Evolutionary conservation across 1,140 invertebrate genomes (phyloP), one percentile per base, ranked within the genome.

Genomic region (Drosophila murphyi): DNA sequence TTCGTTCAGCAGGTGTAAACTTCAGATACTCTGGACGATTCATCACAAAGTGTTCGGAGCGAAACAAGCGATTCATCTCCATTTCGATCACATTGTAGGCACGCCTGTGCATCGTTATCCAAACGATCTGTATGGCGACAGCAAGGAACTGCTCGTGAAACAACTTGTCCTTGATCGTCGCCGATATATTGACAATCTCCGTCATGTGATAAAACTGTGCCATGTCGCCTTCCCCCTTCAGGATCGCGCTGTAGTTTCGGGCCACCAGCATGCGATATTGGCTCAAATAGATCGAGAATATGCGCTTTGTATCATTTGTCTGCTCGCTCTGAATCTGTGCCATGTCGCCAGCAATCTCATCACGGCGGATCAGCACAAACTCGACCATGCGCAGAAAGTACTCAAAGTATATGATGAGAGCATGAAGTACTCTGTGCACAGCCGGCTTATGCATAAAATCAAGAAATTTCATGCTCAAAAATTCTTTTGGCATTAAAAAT

Each of bases 391-490:
- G 82, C 4, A 92, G 41, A 39, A 82, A 92, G 59, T 92, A 86
- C 54, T 92, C 91, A 7, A 92, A 92, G 72, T 92, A 92, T 4
- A 92, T 92, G 51, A 91, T 71, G 4, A 92, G 64, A 0, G 91
- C 75, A 35, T 91, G 86, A 0, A 92, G 39, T 5, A 92, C 63
- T n/a, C 73, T 54, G 31, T 90, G 75, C 0, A 92, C 80, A 0
- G 80, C 70, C 31, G 83, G 73, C 0, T 71, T 80, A 39, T 91
- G 83, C 47, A 92, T 61, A 12, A 92, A 92, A 4, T 78, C 72
- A 4, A 92, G 41, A 52, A 92, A 92, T n/a, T 64, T 52, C 8
- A 60, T 41, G 3, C 64, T 73, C 10, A 88, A 48, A 29, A 89
- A 79, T 5, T 91, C 80, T 0, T 61, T 55, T 4, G 91, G 91